A percentile compares a stretch with the other conserved stretches of the same genome.
Conservation (phyloP, 2,113 vertebrate genomes). For the Balaenoptera acutorostrata region DNA sequence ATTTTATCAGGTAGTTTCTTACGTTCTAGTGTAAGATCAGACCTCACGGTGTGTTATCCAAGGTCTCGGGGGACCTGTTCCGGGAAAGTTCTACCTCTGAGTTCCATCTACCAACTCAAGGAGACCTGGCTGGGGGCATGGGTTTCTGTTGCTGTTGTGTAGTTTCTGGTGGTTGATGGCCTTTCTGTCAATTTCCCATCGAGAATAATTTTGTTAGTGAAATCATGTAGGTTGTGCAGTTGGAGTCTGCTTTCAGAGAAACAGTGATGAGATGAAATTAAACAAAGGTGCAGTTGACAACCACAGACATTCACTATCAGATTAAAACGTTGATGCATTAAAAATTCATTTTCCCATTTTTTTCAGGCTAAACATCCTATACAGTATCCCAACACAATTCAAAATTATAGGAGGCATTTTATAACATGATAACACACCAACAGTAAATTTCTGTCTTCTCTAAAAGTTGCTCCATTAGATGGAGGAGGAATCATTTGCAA, state of each 20-base stretch:
- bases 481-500: slow-evolving; percentile 11
- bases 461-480: slow-evolving; percentile 31
- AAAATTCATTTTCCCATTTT: background rate
- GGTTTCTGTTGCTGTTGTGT: background rate
- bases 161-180: slow-evolving; percentile 5
- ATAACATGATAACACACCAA: background rate
- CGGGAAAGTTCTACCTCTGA: background rate
- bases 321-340: background rate
- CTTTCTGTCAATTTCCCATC: slow-evolving; percentile 24
- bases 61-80: background rate
- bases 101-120: background rate
- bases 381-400: background rate
- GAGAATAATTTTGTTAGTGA: slow-evolving; percentile 8
- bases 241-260: slow-evolving; percentile 19
- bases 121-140: background rate
- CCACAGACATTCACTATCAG: background rate
- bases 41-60: rapidly evolving
- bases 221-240: background rate
- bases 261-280: background rate
- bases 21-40: background rate
- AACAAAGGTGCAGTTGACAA: background rate
- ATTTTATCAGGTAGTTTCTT: slow-evolving; percentile 30
- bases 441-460: slow-evolving; percentile 26
- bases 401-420: background rate
- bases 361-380: background rate